These are phyloP conservation scores for Karalla daura DNA, from an alignment of 2,797 vertebrate genomes.

Conservation along the genomic window DNA sequence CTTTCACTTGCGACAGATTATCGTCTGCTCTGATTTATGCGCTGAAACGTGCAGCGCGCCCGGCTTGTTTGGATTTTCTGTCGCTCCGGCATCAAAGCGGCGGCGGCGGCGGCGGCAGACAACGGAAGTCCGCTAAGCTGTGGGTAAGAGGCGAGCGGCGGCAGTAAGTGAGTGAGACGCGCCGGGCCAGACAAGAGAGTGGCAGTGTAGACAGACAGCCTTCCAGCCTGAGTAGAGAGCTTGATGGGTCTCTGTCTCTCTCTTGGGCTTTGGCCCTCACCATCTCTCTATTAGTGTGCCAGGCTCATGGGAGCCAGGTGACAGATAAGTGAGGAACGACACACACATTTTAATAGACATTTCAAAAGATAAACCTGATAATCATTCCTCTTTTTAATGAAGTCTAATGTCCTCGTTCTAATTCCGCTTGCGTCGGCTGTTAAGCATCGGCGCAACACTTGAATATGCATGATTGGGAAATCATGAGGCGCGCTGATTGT, in stretches of 20 bases:
- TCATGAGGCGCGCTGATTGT: conserved; percentile 66
- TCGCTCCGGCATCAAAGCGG: conserved; percentile 3
- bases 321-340: conserved; percentile 86
- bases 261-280: conserved; percentile 85
- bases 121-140: conserved; percentile 27
- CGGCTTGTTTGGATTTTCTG: conserved; percentile 41
- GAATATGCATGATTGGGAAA: conserved; percentile 85
- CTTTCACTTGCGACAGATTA: conserved; percentile 37
- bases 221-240: conserved; percentile 72
- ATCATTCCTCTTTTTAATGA: conserved; percentile 89
- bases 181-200: conserved; percentile 50
- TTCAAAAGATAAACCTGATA: conserved; percentile 89
- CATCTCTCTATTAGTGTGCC: conserved; percentile 86
- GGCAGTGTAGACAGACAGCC: conserved; percentile 72
- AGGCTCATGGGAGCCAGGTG: conserved; percentile 86
- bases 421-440: conserved; percentile 83
- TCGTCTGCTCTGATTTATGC: conserved; percentile 57
- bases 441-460: conserved; percentile 82
- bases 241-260: conserved; percentile 76
- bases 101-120: conserved; percentile 18
- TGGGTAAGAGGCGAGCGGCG: conserved; percentile 8
- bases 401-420: conserved; percentile 87
- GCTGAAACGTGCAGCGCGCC: conserved; percentile 14
- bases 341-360: conserved; percentile 89
- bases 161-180: conserved; percentile 51